phyloP scores from a whole-genome alignment of 2,113 vertebrate species.

The Bufo gargarizans region DNA sequence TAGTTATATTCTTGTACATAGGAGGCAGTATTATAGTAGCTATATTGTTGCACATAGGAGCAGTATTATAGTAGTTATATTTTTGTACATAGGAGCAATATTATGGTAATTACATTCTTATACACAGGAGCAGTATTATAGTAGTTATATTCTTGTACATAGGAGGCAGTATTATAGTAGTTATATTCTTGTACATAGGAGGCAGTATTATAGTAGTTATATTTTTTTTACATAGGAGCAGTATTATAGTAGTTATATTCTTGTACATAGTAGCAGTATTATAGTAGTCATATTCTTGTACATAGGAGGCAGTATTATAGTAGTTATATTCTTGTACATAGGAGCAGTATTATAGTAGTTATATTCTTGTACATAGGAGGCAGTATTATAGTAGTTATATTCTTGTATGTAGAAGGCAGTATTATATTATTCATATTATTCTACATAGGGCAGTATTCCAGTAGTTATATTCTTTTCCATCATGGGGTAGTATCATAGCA shows the following conservation, averaged over 20 bases:
- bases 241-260: neutral
- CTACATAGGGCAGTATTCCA: constrained; percentile 3
- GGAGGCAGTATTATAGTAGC: neutral
- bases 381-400: constrained; percentile 21
- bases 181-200: neutral
- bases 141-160: neutral
- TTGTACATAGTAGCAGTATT: too few relatives aligned
- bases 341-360: too few relatives aligned
- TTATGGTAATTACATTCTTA: neutral
- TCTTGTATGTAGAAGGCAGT: neutral
- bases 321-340: too few relatives aligned
- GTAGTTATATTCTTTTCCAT: neutral
- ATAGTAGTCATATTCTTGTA: too few relatives aligned
- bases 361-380: neutral
- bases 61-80: constrained; percentile 7
- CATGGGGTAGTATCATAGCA: neutral
- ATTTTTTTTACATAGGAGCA: neutral
- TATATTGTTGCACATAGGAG: neutral
- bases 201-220: neutral
- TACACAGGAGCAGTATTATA: neutral
- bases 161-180: neutral
- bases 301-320: too few relatives aligned
- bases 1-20: constrained; percentile 1
- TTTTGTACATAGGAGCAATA: neutral
- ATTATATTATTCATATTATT: constrained; percentile 5